Base-by-base conservation (phyloP, 2,888 invertebrate species). In the Thecocarcelia acutangulata region DNA sequence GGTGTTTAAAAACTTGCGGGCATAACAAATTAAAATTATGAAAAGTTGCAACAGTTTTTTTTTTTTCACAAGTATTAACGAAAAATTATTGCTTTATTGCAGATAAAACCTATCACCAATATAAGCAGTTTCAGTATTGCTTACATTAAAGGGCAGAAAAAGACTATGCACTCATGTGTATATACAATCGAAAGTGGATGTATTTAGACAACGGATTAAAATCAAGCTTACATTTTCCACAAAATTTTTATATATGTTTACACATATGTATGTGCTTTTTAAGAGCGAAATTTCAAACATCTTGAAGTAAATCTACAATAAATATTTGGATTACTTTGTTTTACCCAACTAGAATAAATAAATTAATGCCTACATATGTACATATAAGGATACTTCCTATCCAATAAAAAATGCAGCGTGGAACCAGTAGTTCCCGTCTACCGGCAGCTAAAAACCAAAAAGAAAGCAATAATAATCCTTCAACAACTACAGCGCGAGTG, bases 241-340 rank as follows among this genome's bases (percentile, higher is more conserved):
- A 33, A 9, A 33, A 8, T 48, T 11, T 56, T n/a, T 19, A 15
- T 21, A 15, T 28, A 19, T 5, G 19, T 58, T 37, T 15, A 15
- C 21, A 21, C 24, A 12, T 21, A 40, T 1, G 50, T 3, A 24
- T 24, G 24, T 24, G 5, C 24, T 24, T 24, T 3, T 33, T 33
- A 8, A 33, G 33, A 33, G 3, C 33, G 33, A 8, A 28, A 28
- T 4, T 28, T 28, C 28, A n/a, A n/a, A 24, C 13, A 50, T 12
- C 37, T 44, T 4, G 13, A 12, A 59, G 52, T 19, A 68, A 76
- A 76, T 76, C 75, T 68, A 76, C 68, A 75, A n/a, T 42, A 9
- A 42, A 21, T 11, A n/a, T 59, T 40, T 54, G 9, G 4, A n/a
- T n/a, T n/a, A n/a, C 52, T 24, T 0, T 24, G 12, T n/a, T 19